These are phyloP conservation scores for Neogobius melanostomus DNA, from an alignment of 2,113 vertebrate genomes.

Conservation along the genomic window DNA sequence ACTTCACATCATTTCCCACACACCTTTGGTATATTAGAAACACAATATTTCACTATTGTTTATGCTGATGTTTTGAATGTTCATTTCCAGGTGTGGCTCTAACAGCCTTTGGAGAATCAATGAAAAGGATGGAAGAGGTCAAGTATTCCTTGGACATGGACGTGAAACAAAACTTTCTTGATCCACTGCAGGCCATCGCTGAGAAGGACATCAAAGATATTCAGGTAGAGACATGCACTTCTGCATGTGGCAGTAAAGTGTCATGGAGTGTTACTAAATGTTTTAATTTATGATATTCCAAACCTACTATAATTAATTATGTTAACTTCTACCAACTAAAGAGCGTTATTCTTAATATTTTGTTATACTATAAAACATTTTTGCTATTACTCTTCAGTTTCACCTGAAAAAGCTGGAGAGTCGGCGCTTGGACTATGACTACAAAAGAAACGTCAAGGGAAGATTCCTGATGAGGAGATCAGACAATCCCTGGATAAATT, in stretches of 20 bases:
- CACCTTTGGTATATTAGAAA: not conserved
- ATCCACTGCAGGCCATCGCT: conserved; percentile 92
- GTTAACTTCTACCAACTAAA: too few species aligned
- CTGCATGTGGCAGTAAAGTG: not conserved
- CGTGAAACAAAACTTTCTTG: conserved; percentile 97
- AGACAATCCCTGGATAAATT: conserved; percentile 92
- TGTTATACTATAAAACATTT: conserved; percentile 25
- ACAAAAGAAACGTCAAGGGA: conserved; percentile 98
- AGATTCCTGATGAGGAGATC: conserved; percentile 91
- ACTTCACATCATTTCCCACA: not conserved
- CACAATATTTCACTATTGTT: not conserved
- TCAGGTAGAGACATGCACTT: conserved; percentile 80
- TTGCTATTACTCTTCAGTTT: conserved; percentile 73
- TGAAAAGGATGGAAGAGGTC: conserved; percentile 91
- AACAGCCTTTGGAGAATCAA: conserved; percentile 89
- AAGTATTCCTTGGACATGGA: conserved; percentile 97
- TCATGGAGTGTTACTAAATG: not conserved
- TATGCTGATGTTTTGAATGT: conserved; percentile 4
- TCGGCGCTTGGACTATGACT: conserved; percentile 93
- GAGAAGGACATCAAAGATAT: conserved; percentile 97
- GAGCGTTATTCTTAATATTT: too few species aligned
- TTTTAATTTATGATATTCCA: too few species aligned
- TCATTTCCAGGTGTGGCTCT: conserved; percentile 83
- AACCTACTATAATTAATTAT: not conserved
- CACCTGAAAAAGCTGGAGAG: conserved; percentile 95